Evolutionary conservation across 2,797 vertebrate species (phyloP), one percentile per base, ranked within the genome.

Genomic region (Taenioides sp.): DNA sequence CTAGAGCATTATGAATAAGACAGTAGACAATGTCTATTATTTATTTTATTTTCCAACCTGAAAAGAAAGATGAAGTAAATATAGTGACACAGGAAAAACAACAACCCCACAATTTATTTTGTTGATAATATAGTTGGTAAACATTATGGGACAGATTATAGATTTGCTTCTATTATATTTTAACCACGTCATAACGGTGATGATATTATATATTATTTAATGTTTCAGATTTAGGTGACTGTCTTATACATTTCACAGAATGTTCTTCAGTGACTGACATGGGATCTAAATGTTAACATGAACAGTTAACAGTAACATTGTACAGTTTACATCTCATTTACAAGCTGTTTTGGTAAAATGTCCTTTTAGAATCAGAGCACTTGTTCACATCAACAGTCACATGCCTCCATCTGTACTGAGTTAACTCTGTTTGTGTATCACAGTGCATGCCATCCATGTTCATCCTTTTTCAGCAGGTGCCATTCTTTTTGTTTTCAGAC

Each of bases 251-350:
- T 47, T 47, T 47, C 43, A 47, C 43, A 47, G 43, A 47, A 47
- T 47, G 43, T 4, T 47, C 14, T 47, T 47, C 14, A 47, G 43
- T 47, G 14, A 22, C 54, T 55, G 22, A 27, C n/a, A 59, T 27
- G 57, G 55, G 22, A 58, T 3, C 16, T 2, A 28, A 28, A 28
- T 18, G 54, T 57, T 55, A 22, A 54, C 20, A 57, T 23, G n/a
- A 57, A 55, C 20, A 55, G 10, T 57, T 57, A 23, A 23, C 23
- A 76, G 12, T 50, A 69, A 67, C 59, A 55, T 73, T 74, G 72
- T 62, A 9, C 23, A 72, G 76, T 79, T 85, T 80, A 59, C 75
- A 71, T 59, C 73, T 78, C 57, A 6, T 67, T 83, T 70, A 66
- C 73, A 61, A 71, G 37, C 64, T 77, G 71, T 78, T 73, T 71